Evolutionary conservation across 2,888 invertebrate genomes (phyloP), one percentile per base, ranked within the genome.

Genomic region (Ophraella communa): DNA sequence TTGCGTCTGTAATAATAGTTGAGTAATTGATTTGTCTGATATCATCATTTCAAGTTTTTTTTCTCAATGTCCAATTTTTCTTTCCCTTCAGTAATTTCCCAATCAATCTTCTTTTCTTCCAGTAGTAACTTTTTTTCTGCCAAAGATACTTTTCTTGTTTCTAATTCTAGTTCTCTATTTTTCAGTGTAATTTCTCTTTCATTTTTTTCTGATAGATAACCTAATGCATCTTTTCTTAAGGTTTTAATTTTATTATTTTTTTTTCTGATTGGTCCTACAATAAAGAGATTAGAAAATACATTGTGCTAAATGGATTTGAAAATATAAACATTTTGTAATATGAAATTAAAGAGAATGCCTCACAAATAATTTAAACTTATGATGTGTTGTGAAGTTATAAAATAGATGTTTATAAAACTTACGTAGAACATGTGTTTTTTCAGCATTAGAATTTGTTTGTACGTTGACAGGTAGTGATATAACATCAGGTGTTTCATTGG

Each of bases 41-140:
- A 56, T 56, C 56, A 56, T 56, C 23, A 55, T 55, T 44, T 56
- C 56, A 18, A 56, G 42, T 44, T 56, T 56, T 56, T 23, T 33
- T 33, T 58, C 21, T 59, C 58, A 33, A 58, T 30, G 20, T 58
- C 35, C 58, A 58, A n/a, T 45, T 33, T 49, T 35, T 49, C 49
- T 30, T 58, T 33, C 51, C 58, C 18, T 51, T 58, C 58, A 47
- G 51, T 20, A 30, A 51, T 58, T 20, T 58, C 58, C 33, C 33
- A 51, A 30, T 58, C 58, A 30, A 58, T 14, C 49, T 47, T 55
- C 23, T 55, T 55, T 14, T 39, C 44, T 24, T 55, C 55, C 55
- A 24, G 35, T 35, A 55, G 42, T 42, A 55, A 44, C 35, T 42
- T 39, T 33, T 17, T 55, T 42, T 35, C 55, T 42, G 39, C 44